Evolutionary conservation across 1,140 invertebrate genomes (phyloP).

Genomic region (Zaprionus inermis): DNA sequence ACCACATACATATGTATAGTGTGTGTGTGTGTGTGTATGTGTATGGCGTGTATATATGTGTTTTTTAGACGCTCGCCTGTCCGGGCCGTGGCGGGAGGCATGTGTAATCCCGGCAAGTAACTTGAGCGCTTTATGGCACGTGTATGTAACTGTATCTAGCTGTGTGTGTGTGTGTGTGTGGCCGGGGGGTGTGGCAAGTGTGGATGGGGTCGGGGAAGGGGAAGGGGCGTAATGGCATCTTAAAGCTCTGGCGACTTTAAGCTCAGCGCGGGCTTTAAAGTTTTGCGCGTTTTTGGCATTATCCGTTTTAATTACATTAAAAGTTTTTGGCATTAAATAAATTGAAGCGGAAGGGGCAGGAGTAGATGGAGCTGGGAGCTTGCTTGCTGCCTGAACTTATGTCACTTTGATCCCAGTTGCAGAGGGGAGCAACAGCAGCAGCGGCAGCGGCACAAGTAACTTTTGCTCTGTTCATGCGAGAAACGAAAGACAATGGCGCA

Average conservation of each 20-base stretch:
- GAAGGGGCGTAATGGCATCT: constrained; percentile 29
- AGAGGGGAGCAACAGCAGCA: background rate
- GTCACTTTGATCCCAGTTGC: constrained; percentile 72
- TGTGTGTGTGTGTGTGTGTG: constrained; percentile 22
- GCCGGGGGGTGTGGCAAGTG: constrained; percentile 10
- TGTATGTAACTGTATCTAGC: constrained; percentile 40
- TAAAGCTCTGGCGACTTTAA: constrained; percentile 49
- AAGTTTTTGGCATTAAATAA: constrained; percentile 75
- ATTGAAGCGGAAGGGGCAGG: constrained; percentile 49
- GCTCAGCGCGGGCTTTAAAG: constrained; percentile 52
- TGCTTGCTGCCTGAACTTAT: constrained; percentile 60
- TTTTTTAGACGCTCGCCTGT: background rate
- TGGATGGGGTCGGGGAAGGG: background rate
- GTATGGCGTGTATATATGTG: too few relatives aligned
- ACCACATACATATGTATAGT: background rate
- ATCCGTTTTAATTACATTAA: constrained; percentile 79
- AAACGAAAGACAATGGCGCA: constrained; percentile 62
- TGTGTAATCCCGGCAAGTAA: constrained; percentile 71
- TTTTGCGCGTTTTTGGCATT: constrained; percentile 67
- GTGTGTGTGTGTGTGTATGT: background rate
- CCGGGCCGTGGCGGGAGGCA: constrained; percentile 1
- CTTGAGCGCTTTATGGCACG: constrained; percentile 77
- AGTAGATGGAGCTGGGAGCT: background rate
- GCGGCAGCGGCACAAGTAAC: constrained; percentile 43
- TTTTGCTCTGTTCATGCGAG: constrained; percentile 71